These are phyloP conservation scores for Drosophila biarmipes DNA, from an alignment of 1,140 invertebrate genomes.

Conservation along the genomic window DNA sequence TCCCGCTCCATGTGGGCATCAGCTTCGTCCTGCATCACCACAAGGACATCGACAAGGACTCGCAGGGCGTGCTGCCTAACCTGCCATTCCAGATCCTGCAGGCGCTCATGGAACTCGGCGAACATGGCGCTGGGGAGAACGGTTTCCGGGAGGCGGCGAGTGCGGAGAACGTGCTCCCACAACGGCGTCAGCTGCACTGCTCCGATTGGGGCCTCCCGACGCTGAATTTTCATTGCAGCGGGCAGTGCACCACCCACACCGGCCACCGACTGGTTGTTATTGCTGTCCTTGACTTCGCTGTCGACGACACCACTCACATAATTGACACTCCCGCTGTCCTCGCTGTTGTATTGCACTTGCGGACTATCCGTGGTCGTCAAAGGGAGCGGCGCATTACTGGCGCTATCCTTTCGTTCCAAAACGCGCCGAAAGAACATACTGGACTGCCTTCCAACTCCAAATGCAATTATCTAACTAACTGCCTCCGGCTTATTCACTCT, in stretches of 20 bases:
- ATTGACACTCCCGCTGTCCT: constrained; percentile 47
- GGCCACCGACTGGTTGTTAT: constrained; percentile 49
- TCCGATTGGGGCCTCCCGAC: constrained; percentile 36
- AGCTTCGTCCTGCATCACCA: constrained; percentile 87
- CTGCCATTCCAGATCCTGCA: constrained; percentile 92
- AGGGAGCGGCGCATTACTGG: constrained; percentile 8
- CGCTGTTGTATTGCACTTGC: constrained; percentile 19
- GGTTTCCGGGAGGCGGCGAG: constrained; percentile 86
- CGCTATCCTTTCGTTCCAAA: constrained; percentile 64
- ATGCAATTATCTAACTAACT: constrained; percentile 54
- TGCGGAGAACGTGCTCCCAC: constrained; percentile 90
- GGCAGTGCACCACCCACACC: not conserved
- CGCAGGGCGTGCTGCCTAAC: constrained; percentile 91
- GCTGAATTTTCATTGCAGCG: constrained; percentile 44
- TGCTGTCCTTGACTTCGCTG: constrained; percentile 42
- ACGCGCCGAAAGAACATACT: constrained; percentile 77
- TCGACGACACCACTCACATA: constrained; percentile 20
- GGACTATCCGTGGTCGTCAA: constrained; percentile 10
- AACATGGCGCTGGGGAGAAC: constrained; percentile 88
- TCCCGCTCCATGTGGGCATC: constrained; percentile 86
- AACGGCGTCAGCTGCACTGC: constrained; percentile 88
- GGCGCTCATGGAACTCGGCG: constrained; percentile 88
- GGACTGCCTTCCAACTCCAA: not conserved
- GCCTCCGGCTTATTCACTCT: constrained; percentile 40
- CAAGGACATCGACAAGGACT: constrained; percentile 90